Evolutionary conservation across 2,797 vertebrate species (phyloP).

Genomic region (Sarcoramphus papa): DNA sequence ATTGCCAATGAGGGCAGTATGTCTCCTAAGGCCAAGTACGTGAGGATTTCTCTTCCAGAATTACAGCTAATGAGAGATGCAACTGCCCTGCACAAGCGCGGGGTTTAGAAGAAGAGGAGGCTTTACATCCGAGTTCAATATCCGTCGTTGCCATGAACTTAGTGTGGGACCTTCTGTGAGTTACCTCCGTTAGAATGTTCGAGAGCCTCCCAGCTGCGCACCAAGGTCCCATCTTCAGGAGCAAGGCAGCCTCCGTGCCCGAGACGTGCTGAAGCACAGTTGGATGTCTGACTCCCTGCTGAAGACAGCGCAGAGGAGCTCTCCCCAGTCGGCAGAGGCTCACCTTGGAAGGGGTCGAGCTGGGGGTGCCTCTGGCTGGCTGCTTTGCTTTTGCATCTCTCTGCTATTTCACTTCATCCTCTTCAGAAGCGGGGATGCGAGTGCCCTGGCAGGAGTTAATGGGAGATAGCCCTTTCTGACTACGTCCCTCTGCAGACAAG

Average conservation of each 20-base stretch:
- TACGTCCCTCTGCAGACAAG: rapidly evolving
- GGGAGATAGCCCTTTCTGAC: rapidly evolving
- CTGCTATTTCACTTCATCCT: rapidly evolving
- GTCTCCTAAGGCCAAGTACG: not conserved
- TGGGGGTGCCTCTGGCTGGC: not conserved
- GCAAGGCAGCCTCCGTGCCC: rapidly evolving
- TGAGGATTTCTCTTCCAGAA: not conserved
- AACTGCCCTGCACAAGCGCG: rapidly evolving
- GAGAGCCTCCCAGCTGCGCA: not conserved
- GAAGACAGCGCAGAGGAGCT: rapidly evolving
- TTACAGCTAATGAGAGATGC: not conserved
- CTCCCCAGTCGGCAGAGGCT: rapidly evolving
- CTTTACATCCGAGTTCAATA: not conserved
- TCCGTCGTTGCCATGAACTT: rapidly evolving
- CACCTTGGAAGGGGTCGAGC: rapidly evolving
- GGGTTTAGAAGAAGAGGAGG: not conserved
- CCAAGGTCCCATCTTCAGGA: not conserved
- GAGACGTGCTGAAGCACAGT: rapidly evolving
- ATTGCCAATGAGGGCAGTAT: rapidly evolving
- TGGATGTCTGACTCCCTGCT: not conserved
- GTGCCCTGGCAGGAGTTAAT: not conserved
- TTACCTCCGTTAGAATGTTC: rapidly evolving
- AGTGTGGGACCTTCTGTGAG: not conserved
- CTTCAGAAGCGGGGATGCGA: not conserved
- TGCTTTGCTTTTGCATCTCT: not conserved